Evolutionary conservation across 2,888 invertebrate species (phyloP).

Genomic region (Scaptomyza caliginosa): DNA sequence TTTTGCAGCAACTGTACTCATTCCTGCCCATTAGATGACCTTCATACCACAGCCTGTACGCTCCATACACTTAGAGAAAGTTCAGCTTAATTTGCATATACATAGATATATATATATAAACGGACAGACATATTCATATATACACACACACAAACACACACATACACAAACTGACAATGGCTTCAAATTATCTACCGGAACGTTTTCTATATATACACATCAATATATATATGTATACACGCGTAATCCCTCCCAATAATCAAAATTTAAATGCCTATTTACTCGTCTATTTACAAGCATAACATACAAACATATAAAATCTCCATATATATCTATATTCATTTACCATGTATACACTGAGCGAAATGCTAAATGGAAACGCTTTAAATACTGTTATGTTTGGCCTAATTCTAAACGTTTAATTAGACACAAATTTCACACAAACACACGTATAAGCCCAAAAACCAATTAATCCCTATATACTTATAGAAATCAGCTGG

Average conservation of each 20-base stretch:
- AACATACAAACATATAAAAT: slow-evolving; percentile 17
- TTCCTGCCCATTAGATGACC: slow-evolving; percentile 76
- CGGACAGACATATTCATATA: slow-evolving; percentile 57
- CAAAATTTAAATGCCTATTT: slow-evolving; percentile 65
- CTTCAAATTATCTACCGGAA: slow-evolving; percentile 58
- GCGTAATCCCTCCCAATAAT: slow-evolving; percentile 47
- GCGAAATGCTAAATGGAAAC: slow-evolving; percentile 72
- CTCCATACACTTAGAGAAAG: slow-evolving; percentile 25
- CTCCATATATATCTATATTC: slow-evolving; percentile 36
- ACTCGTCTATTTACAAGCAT: slow-evolving; percentile 62
- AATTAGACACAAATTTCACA: slow-evolving; percentile 64
- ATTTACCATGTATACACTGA: slow-evolving; percentile 71
- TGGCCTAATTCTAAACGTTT: slow-evolving; percentile 72
- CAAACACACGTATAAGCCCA: slow-evolving; percentile 30
- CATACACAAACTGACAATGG: slow-evolving; percentile 46
- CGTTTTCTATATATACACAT: slow-evolving; percentile 35
- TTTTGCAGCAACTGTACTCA: slow-evolving; percentile 76
- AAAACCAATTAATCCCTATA: slow-evolving; percentile 26
- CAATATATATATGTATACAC: slow-evolving; percentile 5
- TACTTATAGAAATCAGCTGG: slow-evolving; percentile 19
- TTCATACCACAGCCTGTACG: slow-evolving; percentile 47
- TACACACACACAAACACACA: slow-evolving; percentile 21
- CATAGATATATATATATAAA: slow-evolving; percentile 34
- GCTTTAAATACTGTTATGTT: slow-evolving; percentile 77
- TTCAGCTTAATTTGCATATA: slow-evolving; percentile 26